Evolutionary conservation across 2,113 vertebrate genomes (phyloP).

Genomic region (Hipposideros armiger): DNA sequence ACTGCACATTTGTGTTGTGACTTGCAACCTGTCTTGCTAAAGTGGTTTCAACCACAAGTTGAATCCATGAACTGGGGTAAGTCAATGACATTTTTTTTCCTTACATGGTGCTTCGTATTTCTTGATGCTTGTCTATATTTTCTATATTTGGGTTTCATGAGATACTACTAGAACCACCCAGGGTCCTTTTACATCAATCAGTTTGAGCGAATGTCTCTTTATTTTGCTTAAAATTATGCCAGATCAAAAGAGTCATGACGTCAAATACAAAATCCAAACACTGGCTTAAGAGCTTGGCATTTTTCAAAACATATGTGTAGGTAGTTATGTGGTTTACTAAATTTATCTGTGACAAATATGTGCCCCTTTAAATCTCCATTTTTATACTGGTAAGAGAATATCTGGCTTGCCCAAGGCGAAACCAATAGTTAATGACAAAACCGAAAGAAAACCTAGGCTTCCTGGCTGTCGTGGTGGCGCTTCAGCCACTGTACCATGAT

Average conservation of each 20-base stretch:
- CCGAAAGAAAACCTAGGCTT: background rate
- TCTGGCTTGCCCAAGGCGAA: background rate
- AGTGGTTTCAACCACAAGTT: background rate
- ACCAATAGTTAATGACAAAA: conserved; percentile 27
- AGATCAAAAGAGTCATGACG: background rate
- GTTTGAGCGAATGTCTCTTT: background rate
- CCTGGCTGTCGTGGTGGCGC: conserved; percentile 48
- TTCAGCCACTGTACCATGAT: background rate
- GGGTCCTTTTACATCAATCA: background rate
- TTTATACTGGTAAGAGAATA: conserved; percentile 14
- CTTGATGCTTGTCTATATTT: background rate
- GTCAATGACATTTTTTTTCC: background rate
- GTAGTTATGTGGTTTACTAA: background rate
- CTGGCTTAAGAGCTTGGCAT: background rate
- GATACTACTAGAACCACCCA: background rate
- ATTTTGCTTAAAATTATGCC: conserved; percentile 1
- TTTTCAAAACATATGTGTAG: background rate
- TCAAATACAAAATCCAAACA: background rate
- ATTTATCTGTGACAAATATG: background rate
- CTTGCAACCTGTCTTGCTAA: background rate
- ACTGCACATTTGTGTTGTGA: background rate
- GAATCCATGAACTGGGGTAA: background rate
- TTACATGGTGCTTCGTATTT: background rate
- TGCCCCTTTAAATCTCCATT: background rate
- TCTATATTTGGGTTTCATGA: background rate